Conservation (phyloP, 2,797 vertebrate genomes). For the Enteromius treurensis region DNA sequence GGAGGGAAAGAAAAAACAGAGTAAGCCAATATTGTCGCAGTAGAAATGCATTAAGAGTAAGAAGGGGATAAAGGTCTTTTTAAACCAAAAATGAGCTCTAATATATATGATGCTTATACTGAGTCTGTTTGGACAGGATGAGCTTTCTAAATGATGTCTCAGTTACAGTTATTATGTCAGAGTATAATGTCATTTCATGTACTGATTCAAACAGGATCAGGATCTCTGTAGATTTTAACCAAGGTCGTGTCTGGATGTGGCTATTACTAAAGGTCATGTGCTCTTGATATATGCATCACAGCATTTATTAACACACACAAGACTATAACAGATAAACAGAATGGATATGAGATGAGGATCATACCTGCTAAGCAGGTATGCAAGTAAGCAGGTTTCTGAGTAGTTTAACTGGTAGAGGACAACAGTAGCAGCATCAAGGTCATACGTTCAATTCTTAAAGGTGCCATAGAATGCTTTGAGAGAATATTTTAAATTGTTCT, state of each 20-base stretch:
- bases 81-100: not conserved
- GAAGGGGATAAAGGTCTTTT: slow-evolving; percentile 19
- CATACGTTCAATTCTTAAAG: not conserved
- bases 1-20: slow-evolving; percentile 37
- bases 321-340: not conserved
- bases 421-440: not conserved
- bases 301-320: not conserved
- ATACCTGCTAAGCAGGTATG: not conserved
- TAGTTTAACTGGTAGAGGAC: slow-evolving; percentile 3
- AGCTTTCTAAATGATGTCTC: not conserved
- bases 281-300: not conserved
- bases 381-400: not conserved
- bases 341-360: not conserved
- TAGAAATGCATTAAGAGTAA: slow-evolving; percentile 15
- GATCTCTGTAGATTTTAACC: not conserved
- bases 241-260: not conserved
- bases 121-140: not conserved
- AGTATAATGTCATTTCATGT: not conserved
- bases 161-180: not conserved
- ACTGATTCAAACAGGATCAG: not conserved
- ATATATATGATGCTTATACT: not conserved
- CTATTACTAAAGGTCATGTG: slow-evolving; percentile 1
- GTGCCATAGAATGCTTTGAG: too few species aligned
- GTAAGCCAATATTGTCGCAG: slow-evolving; percentile 47
- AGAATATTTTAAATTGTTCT: too few species aligned